A percentile compares a stretch with the other conserved stretches of the same genome.
These are phyloP conservation scores for Eutolmus rufibarbis DNA, from an alignment of 2,888 invertebrate genomes.

Conservation along the genomic window DNA sequence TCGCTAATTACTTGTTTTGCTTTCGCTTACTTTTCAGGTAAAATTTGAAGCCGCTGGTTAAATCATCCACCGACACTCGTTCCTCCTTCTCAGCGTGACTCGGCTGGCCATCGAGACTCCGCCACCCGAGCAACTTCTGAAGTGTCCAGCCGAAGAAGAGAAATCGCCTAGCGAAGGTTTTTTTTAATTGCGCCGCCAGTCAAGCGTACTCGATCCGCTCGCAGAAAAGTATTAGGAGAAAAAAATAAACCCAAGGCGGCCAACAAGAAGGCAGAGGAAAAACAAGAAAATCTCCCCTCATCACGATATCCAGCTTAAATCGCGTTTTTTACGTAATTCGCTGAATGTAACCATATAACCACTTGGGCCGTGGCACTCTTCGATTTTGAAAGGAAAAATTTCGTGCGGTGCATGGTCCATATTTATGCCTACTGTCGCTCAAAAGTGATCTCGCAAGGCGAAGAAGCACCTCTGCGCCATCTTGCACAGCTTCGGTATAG, in stretches of 20 bases:
- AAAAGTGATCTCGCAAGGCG: not conserved
- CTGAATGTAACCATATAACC: not conserved
- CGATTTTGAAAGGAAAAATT: conserved; percentile 10
- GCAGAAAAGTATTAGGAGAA: not conserved
- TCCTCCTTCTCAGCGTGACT: not conserved
- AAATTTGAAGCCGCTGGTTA: not conserved
- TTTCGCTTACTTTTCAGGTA: not conserved
- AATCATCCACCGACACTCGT: not conserved
- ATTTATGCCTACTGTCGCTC: not conserved
- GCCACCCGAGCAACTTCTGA: not conserved
- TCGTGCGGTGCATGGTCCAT: not conserved
- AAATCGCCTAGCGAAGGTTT: conserved; percentile 2
- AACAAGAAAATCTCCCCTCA: not conserved
- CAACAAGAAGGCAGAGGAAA: not conserved
- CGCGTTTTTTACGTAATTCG: not conserved
- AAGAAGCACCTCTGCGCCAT: not conserved
- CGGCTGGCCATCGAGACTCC: not conserved
- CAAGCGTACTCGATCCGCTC: not conserved
- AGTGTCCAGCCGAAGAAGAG: not conserved
- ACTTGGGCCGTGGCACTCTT: not conserved
- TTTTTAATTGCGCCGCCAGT: not conserved
- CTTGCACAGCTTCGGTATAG: not conserved
- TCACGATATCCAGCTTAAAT: not conserved
- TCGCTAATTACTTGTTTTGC: not conserved
- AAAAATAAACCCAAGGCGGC: not conserved